A percentile compares a stretch with the other conserved stretches of the same genome.
Conservation (phyloP, 1,140 invertebrate species). For the Nasonia giraulti region DNA sequence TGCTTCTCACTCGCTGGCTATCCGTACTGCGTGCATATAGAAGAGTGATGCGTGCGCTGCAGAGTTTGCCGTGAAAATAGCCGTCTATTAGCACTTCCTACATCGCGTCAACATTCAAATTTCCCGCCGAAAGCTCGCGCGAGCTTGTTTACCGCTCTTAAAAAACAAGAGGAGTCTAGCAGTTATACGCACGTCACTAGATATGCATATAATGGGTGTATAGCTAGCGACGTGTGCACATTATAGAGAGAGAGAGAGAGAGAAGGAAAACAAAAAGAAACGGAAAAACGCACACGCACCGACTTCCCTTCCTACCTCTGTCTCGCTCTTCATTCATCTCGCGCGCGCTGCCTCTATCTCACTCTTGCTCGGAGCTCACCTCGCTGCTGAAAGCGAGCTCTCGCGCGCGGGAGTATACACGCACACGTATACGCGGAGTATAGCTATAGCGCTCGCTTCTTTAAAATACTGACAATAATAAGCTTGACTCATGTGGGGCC, state of each 20-base stretch:
- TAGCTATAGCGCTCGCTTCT: slow-evolving; percentile 22
- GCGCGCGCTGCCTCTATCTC: background rate
- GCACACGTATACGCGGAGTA: background rate
- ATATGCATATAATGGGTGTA: background rate
- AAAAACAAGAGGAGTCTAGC: slow-evolving; percentile 1
- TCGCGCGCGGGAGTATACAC: background rate
- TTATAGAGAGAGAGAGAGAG: background rate
- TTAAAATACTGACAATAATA: slow-evolving; percentile 63
- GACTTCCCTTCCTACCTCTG: slow-evolving; percentile 30
- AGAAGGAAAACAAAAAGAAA: slow-evolving; percentile 2
- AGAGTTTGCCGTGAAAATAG: slow-evolving; percentile 60
- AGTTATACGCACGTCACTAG: slow-evolving; percentile 1
- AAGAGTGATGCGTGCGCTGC: slow-evolving; percentile 53
- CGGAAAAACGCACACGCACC: background rate
- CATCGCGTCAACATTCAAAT: background rate
- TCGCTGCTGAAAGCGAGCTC: slow-evolving; percentile 7
- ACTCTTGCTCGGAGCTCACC: slow-evolving; percentile 24
- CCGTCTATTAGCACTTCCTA: slow-evolving; percentile 66
- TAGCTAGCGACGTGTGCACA: too few relatives aligned
- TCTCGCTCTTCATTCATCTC: slow-evolving; percentile 9
- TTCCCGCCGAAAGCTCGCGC: background rate
- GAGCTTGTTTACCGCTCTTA: background rate
- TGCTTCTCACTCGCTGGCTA: slow-evolving; percentile 22
- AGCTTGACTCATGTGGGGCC: slow-evolving; percentile 67
- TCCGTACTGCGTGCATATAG: background rate